Conservation (phyloP, 2,797 vertebrate genomes). For the Fringilla coelebs region DNA sequence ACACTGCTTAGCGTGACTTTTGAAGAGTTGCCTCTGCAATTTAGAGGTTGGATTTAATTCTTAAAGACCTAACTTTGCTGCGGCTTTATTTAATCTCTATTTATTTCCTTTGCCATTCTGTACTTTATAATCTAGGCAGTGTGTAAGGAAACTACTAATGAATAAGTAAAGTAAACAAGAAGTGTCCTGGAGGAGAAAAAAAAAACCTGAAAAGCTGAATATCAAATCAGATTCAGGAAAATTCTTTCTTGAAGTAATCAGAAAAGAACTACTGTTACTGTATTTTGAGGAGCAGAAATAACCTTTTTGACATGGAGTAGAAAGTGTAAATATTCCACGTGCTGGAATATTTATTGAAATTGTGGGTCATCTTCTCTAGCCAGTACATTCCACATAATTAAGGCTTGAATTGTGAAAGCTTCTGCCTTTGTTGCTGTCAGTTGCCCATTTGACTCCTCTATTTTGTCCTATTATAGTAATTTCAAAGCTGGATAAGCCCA, state of each 20-base stretch:
- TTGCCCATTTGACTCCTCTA: neutral
- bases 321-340: neutral
- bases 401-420: neutral
- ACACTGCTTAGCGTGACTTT: neutral
- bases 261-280: neutral
- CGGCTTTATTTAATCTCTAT: constrained; percentile 10
- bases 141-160: neutral
- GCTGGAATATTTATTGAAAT: neutral
- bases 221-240: neutral
- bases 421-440: neutral
- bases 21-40: constrained; percentile 7
- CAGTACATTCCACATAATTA: neutral
- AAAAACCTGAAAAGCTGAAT: neutral
- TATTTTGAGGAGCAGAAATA: neutral
- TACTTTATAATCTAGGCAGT: neutral
- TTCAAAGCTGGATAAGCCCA: neutral
- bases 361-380: neutral
- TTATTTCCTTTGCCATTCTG: neutral
- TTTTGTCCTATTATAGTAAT: neutral
- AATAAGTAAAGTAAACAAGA: neutral
- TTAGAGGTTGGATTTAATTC: neutral
- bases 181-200: neutral
- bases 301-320: neutral
- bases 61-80: neutral
- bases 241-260: neutral